Evolutionary conservation across 2,113 vertebrate genomes (phyloP).

Genomic region (Alaudala cheleensis): DNA sequence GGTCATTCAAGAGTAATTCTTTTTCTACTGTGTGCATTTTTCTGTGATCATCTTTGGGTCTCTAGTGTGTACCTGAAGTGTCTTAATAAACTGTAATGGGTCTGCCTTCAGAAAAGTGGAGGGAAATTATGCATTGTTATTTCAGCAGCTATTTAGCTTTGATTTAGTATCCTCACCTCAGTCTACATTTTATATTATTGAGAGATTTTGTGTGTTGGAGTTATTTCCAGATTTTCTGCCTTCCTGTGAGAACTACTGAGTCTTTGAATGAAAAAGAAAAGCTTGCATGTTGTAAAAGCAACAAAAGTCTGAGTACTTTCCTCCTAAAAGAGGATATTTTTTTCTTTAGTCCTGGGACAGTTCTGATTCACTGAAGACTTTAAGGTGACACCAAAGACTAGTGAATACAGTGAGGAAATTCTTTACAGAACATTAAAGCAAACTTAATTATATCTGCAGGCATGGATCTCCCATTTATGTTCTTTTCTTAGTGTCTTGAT

Average conservation of each 20-base stretch:
- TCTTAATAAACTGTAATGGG: not conserved
- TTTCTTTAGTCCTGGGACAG: not conserved
- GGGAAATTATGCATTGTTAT: not conserved
- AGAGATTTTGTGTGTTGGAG: not conserved
- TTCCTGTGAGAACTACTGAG: not conserved
- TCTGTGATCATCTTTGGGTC: rapidly evolving
- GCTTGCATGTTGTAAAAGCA: not conserved
- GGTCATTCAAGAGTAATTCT: not conserved
- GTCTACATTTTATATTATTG: not conserved
- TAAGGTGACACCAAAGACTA: not conserved
- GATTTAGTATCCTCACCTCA: not conserved
- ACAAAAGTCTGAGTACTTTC: not conserved
- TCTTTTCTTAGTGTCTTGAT: not conserved
- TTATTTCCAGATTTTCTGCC: not conserved
- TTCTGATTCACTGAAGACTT: not conserved
- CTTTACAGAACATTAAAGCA: not conserved
- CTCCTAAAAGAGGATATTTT: not conserved
- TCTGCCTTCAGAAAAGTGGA: not conserved
- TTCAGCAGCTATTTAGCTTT: not conserved
- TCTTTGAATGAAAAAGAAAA: not conserved
- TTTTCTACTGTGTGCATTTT: not conserved
- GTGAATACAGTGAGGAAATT: not conserved
- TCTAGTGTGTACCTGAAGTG: not conserved
- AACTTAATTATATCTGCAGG: not conserved
- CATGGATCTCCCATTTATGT: not conserved